Evolutionary conservation across 2,113 vertebrate genomes (phyloP).

Genomic region (Meles meles): DNA sequence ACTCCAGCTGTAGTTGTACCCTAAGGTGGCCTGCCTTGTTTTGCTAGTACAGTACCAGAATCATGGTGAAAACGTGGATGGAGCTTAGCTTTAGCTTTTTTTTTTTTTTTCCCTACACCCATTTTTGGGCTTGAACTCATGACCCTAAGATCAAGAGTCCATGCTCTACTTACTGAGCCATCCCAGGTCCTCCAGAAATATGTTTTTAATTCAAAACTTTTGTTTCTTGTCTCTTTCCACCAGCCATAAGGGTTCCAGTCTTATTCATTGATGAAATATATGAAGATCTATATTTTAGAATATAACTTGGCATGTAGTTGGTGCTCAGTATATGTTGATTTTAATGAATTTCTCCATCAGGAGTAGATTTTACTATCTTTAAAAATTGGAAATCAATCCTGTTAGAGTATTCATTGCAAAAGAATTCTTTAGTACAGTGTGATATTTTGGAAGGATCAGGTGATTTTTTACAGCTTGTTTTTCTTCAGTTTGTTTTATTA

Average conservation of each 20-base stretch:
- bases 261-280: background rate
- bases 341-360: background rate
- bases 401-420: background rate
- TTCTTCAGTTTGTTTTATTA: background rate
- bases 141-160: background rate
- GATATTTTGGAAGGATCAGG: background rate
- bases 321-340: background rate
- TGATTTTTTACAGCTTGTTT: background rate
- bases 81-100: background rate
- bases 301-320: background rate
- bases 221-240: background rate
- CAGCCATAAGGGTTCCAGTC: background rate
- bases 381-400: background rate
- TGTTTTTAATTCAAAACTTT: background rate
- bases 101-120: background rate
- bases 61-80: background rate
- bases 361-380: background rate
- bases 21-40: background rate
- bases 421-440: background rate
- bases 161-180: background rate
- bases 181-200: background rate
- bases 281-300: background rate
- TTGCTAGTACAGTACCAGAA: background rate
- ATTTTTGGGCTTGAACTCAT: background rate
- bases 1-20: background rate